Conservation (phyloP, 1,140 invertebrate species). For the Episyrphus balteatus region DNA sequence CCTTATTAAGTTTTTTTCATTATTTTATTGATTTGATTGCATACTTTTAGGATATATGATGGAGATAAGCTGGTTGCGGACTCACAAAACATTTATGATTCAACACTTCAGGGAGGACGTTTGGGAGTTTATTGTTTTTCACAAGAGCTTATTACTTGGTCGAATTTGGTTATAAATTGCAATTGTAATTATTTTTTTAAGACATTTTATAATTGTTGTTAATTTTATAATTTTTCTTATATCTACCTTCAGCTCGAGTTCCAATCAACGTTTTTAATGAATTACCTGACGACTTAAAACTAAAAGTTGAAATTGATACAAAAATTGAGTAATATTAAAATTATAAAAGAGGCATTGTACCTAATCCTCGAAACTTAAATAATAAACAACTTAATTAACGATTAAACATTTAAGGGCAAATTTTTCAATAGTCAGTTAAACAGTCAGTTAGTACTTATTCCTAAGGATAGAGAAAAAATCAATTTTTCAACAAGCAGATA, state of each 20-base stretch:
- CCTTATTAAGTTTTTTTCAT: not conserved
- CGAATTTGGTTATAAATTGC: constrained; percentile 81
- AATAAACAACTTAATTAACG: no score
- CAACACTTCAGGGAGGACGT: constrained; percentile 72
- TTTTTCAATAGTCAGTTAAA: no score
- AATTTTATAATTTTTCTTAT: constrained; percentile 16
- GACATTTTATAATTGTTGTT: no score
- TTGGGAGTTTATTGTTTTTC: constrained; percentile 91
- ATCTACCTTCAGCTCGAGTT: constrained; percentile 59
- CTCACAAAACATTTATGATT: constrained; percentile 82
- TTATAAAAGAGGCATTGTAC: no score
- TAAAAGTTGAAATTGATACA: constrained; percentile 53
- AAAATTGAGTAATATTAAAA: no score
- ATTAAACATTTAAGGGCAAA: no score
- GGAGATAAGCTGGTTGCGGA: constrained; percentile 74
- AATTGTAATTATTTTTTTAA: constrained; percentile 64
- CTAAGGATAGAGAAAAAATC: no score
- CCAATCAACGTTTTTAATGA: constrained; percentile 68
- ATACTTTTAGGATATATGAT: constrained; percentile 53
- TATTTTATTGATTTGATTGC: no score
- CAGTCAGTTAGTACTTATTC: no score
- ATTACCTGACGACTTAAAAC: constrained; percentile 55
- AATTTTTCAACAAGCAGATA: no score
- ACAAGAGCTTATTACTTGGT: constrained; percentile 92
- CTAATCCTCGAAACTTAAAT: no score